Percentiles rank a stretch among this genome's conserved stretches.
Evolutionary conservation across 1,140 invertebrate genomes (phyloP).

Genomic region (Drosophila ercepeae): DNA sequence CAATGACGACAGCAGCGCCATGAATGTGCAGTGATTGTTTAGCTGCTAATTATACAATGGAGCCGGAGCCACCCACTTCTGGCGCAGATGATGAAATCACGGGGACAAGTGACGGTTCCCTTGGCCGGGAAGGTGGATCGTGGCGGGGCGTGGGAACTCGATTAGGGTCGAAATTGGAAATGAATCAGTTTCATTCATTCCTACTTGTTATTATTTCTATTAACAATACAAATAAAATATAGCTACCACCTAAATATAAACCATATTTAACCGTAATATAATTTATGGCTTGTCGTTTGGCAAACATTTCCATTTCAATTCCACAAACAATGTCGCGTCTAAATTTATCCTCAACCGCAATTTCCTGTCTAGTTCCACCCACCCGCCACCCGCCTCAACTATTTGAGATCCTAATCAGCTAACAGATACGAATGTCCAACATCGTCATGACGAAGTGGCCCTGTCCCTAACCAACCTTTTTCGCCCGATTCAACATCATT

Average conservation of each 20-base stretch:
- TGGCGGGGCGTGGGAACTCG: conserved; percentile 32
- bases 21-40: conserved; percentile 75
- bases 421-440: conserved; percentile 74
- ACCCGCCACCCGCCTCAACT: conserved; percentile 1
- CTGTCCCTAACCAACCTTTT: conserved; percentile 26
- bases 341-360: conserved; percentile 1
- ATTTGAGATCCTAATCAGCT: conserved; percentile 64
- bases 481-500: conserved; percentile 50
- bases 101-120: conserved; percentile 19
- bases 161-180: not conserved
- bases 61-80: conserved; percentile 26
- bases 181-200: conserved; percentile 29
- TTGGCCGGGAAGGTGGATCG: conserved; percentile 3
- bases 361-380: conserved; percentile 24
- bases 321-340: not conserved
- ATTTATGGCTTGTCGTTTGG: not conserved
- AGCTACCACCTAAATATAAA: too few relatives aligned
- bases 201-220: not conserved
- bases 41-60: conserved; percentile 38
- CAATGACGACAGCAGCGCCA: conserved; percentile 71
- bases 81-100: conserved; percentile 35
- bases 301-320: not conserved
- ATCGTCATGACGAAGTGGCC: conserved; percentile 59
- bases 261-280: too few relatives aligned
- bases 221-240: not conserved